A percentile compares a stretch with the other conserved stretches of the same genome.
These are phyloP conservation scores for Pteropus alecto DNA, from an alignment of 2,113 vertebrate species.

Conservation along the genomic window DNA sequence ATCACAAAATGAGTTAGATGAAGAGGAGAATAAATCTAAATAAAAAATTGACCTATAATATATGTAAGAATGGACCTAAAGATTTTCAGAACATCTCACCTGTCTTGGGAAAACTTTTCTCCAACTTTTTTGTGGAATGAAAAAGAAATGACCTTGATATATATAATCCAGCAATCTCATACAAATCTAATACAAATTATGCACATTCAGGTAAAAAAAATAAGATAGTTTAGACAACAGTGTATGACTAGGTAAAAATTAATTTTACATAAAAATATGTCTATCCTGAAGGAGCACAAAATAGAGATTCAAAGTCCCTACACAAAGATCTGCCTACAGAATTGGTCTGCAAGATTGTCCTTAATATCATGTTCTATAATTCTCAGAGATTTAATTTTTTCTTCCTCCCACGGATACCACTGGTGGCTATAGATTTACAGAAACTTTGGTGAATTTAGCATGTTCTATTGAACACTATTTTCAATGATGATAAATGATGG, in stretches of 20 bases:
- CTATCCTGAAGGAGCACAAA: not conserved
- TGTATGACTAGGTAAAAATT: not conserved
- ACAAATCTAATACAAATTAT: not conserved
- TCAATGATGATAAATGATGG: not conserved
- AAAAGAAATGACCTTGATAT: not conserved
- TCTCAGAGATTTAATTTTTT: not conserved
- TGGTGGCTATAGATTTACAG: not conserved
- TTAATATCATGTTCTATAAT: not conserved
- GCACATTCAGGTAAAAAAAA: not conserved
- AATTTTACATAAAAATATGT: not conserved
- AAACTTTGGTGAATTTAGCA: not conserved
- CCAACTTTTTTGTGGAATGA: not conserved
- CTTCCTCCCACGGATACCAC: not conserved
- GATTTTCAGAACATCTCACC: not conserved
- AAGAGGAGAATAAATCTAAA: not conserved
- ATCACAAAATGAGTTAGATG: not conserved
- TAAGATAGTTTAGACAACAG: not conserved
- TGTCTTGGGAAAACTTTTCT: not conserved
- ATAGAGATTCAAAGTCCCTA: not conserved
- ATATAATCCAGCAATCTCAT: not conserved
- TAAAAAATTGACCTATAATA: not conserved
- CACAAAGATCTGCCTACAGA: not conserved
- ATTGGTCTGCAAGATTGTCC: not conserved
- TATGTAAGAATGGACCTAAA: not conserved
- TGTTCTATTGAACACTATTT: not conserved